phyloP scores from a whole-genome alignment of 1,140 invertebrate genomes.

The Tigriopus japonicus region DNA sequence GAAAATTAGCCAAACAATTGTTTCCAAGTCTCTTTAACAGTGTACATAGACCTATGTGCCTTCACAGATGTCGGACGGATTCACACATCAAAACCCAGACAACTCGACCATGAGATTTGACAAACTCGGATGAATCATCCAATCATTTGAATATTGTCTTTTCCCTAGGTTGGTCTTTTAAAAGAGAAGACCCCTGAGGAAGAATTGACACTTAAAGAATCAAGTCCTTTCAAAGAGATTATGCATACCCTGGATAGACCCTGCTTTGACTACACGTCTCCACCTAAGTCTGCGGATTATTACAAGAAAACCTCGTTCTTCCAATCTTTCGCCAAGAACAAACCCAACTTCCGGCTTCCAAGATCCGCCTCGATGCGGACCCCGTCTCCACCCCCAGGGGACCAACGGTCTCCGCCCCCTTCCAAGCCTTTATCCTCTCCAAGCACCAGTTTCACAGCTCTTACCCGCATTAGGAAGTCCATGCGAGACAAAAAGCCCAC shows the following conservation, averaged over 20 bases:
- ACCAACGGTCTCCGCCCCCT: background rate
- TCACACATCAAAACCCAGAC: too few relatives aligned
- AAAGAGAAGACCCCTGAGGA: background rate
- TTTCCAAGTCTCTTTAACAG: too few relatives aligned
- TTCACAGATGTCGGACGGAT: too few relatives aligned
- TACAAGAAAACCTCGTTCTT: constrained; percentile 10
- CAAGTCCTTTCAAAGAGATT: constrained; percentile 1
- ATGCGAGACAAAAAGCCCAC: constrained; percentile 7
- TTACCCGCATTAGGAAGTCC: constrained; percentile 6
- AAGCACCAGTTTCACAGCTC: background rate
- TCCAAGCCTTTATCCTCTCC: background rate
- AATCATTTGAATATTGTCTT: too few relatives aligned
- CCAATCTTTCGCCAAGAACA: constrained; percentile 1
- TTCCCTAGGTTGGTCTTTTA: background rate
- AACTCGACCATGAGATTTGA: too few relatives aligned
- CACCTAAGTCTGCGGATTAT: constrained; percentile 8
- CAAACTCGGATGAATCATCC: too few relatives aligned
- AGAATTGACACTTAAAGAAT: constrained; percentile 1
- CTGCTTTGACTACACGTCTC: background rate
- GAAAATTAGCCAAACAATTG: too few relatives aligned
- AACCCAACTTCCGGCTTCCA: constrained; percentile 7
- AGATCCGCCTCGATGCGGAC: constrained; percentile 3
- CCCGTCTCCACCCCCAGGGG: background rate
- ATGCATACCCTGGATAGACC: constrained; percentile 5
- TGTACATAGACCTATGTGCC: too few relatives aligned